phyloP scores from a whole-genome alignment of 2,113 vertebrate species.

The Bufo gargarizans region DNA sequence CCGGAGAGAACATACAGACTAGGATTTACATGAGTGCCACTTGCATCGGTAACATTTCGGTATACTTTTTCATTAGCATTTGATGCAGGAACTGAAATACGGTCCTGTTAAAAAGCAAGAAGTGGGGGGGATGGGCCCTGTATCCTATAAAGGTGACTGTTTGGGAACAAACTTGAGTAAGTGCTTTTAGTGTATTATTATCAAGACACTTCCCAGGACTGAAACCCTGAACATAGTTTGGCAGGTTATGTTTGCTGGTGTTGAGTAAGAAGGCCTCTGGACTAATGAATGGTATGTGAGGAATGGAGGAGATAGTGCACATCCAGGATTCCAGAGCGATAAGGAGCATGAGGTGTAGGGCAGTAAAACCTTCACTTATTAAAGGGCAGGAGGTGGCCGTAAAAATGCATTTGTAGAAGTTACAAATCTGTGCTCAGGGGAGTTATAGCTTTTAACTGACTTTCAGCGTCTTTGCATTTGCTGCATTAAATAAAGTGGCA shows the following conservation, averaged over 20 bases:
- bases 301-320: slow-evolving; percentile 58
- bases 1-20: too few species aligned
- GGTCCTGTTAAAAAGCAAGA: too few species aligned
- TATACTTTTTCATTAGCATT: too few species aligned
- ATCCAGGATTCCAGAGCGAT: slow-evolving; percentile 60
- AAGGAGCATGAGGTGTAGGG: slow-evolving; percentile 56
- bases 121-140: too few species aligned
- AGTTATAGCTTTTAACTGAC: slow-evolving; percentile 47
- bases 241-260: slow-evolving; percentile 4
- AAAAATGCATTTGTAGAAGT: slow-evolving; percentile 11
- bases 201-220: neutral
- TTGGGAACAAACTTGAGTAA: neutral
- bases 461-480: slow-evolving; percentile 10
- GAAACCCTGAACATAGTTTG: neutral
- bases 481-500: slow-evolving; percentile 4
- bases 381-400: slow-evolving; percentile 51
- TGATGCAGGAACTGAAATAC: too few species aligned
- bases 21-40: too few species aligned
- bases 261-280: slow-evolving; percentile 54
- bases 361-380: slow-evolving; percentile 53
- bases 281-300: slow-evolving; percentile 59
- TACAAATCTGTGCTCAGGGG: neutral
- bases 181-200: neutral
- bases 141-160: neutral
- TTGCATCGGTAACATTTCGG: too few species aligned